Conservation (phyloP, 2,113 vertebrate genomes). For the Gopherus flavomarginatus region DNA sequence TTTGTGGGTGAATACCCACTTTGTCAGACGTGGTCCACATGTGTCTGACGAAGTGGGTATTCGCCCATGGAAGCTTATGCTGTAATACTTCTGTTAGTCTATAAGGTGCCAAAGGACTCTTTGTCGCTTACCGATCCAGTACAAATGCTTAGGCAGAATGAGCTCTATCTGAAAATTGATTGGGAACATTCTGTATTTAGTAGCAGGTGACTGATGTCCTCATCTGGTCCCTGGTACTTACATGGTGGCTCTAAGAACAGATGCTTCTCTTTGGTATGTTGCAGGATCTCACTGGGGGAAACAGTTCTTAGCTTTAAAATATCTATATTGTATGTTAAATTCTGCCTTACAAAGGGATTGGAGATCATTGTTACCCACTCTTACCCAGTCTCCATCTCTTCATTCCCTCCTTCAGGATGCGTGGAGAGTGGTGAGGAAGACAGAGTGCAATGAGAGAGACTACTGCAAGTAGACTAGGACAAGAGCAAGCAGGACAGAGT, state of each 20-base stretch:
- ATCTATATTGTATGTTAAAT: background rate
- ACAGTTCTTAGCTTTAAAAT: background rate
- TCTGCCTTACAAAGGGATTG: background rate
- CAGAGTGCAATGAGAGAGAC: background rate
- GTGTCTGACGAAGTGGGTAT: no score
- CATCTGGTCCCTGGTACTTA: background rate
- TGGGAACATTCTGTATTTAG: background rate
- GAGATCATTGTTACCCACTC: background rate
- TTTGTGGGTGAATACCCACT: no score
- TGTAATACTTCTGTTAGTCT: no score
- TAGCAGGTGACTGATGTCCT: background rate
- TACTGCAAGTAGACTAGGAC: background rate
- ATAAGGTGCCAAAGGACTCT: no score
- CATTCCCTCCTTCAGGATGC: no score
- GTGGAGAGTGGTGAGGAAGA: no score
- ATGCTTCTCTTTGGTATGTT: background rate
- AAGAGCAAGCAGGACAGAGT: background rate
- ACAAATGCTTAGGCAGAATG: background rate
- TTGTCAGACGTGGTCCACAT: no score
- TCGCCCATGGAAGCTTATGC: no score
- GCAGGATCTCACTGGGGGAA: background rate
- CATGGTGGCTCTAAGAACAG: background rate
- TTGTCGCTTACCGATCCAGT: no score
- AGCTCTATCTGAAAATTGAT: background rate
- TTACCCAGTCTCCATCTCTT: no score